Conservation (phyloP, 1,140 invertebrate species). For the Phortica variegata region DNA sequence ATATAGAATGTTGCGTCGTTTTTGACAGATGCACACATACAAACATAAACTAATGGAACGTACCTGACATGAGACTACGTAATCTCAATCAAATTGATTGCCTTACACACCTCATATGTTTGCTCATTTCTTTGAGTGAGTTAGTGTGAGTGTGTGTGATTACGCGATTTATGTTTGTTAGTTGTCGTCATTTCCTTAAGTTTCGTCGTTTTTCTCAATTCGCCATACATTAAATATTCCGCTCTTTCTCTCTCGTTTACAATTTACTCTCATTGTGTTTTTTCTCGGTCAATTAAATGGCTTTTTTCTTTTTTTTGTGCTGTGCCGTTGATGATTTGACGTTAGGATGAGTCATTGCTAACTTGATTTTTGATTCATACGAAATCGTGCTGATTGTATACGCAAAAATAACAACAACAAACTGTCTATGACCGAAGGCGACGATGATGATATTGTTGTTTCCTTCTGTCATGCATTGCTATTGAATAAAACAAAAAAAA, state of each 20-base stretch:
- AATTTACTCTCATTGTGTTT: not conserved
- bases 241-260: slow-evolving; percentile 14
- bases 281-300: not conserved
- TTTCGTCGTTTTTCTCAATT: slow-evolving; percentile 6
- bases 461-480: no score
- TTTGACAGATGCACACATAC: no score
- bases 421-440: not conserved
- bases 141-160: not conserved
- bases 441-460: not conserved
- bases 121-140: no score
- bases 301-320: slow-evolving; percentile 13
- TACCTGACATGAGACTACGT: no score
- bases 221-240: no score
- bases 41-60: no score
- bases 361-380: slow-evolving; percentile 34
- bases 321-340: slow-evolving; percentile 4
- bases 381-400: slow-evolving; percentile 32
- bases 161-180: not conserved
- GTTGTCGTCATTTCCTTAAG: not conserved
- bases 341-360: slow-evolving; percentile 29
- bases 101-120: no score
- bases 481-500: not conserved
- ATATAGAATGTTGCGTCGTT: no score
- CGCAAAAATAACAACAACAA: slow-evolving; percentile 16
- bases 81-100: no score